phyloP scores from a whole-genome alignment of 2,797 vertebrate genomes.

The Macroramphosus scolopax region DNA sequence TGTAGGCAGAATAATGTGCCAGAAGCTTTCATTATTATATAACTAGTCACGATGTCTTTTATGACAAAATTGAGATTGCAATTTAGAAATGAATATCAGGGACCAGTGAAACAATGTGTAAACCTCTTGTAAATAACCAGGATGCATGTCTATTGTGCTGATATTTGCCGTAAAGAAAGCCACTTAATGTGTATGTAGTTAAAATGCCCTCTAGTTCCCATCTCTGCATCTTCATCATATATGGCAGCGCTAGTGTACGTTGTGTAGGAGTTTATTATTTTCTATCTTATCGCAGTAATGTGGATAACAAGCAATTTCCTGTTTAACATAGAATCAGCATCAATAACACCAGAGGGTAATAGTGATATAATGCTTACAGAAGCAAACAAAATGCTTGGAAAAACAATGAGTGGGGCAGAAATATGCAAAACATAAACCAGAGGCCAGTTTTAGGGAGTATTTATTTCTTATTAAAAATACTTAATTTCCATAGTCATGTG shows the following conservation, averaged over 20 bases:
- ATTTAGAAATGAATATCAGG: slow-evolving; percentile 5
- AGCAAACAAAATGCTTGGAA: slow-evolving; percentile 32
- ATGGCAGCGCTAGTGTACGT: no score
- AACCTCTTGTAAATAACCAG: no score
- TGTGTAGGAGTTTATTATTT: no score
- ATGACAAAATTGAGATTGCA: background rate
- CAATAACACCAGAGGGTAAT: slow-evolving; percentile 27
- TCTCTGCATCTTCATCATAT: slow-evolving; percentile 4
- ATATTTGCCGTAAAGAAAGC: no score
- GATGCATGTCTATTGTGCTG: no score
- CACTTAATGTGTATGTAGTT: background rate
- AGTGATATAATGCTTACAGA: no score
- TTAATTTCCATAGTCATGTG: no score
- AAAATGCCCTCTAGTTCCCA: no score
- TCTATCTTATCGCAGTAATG: no score
- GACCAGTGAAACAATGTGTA: background rate
- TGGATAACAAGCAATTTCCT: slow-evolving; percentile 52
- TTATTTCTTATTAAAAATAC: no score
- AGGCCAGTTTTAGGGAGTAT: no score
- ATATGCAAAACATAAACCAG: slow-evolving; percentile 11
- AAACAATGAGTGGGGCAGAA: slow-evolving; percentile 19
- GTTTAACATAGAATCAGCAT: slow-evolving; percentile 51
- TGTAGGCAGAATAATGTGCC: slow-evolving; percentile 20
- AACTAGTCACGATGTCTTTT: background rate
- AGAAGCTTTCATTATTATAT: slow-evolving; percentile 18